Evolutionary conservation across 2,113 vertebrate species (phyloP).

Genomic region (Copsychus sechellarum): DNA sequence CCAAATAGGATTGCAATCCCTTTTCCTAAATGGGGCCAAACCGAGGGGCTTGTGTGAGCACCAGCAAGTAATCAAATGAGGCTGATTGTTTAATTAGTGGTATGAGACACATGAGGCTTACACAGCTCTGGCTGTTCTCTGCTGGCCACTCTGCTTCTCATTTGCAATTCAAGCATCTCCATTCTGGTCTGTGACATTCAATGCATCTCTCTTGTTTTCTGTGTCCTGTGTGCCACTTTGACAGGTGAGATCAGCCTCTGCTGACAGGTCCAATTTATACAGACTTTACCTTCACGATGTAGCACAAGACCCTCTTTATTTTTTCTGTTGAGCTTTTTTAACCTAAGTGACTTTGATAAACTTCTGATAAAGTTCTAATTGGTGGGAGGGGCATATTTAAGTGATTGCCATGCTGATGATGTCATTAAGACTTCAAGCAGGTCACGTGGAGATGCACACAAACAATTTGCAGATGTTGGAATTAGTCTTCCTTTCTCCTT

Average conservation of each 20-base stretch:
- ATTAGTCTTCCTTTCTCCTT: neutral
- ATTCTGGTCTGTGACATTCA: neutral
- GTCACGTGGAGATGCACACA: neutral
- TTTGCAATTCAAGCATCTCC: constrained; percentile 13
- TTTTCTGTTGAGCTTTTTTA: neutral
- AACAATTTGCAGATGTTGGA: neutral
- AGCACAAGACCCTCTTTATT: neutral
- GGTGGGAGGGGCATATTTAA: neutral
- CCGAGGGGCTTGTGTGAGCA: neutral
- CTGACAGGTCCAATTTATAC: neutral
- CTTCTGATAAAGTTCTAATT: neutral
- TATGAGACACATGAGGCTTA: neutral
- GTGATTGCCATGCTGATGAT: neutral
- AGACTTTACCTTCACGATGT: neutral
- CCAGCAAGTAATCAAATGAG: neutral
- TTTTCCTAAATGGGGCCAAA: neutral
- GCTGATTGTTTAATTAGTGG: neutral
- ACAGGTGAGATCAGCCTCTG: neutral
- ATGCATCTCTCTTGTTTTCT: neutral
- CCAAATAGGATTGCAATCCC: neutral
- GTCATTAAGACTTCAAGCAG: neutral
- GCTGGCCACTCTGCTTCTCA: neutral
- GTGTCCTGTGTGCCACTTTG: neutral
- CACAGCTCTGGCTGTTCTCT: neutral
- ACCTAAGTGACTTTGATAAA: neutral